Evolutionary conservation across 2,888 invertebrate genomes (phyloP).

Genomic region (Aspidapion aeneum): DNA sequence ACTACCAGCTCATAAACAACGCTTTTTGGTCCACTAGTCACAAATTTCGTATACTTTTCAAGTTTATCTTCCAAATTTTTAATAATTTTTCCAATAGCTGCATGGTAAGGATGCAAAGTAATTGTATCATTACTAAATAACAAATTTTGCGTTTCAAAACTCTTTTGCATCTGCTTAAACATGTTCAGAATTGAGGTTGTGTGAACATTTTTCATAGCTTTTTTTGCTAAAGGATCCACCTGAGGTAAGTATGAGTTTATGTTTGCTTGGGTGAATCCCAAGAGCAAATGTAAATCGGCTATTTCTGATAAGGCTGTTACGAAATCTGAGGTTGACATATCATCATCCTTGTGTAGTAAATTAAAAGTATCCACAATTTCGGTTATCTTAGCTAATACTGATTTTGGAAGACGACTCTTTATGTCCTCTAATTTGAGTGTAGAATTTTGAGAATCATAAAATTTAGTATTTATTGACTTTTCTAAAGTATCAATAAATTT

Average conservation of each 20-base stretch:
- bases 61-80: constrained; percentile 31
- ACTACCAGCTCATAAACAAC: constrained; percentile 52
- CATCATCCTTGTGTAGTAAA: background rate
- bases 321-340: background rate
- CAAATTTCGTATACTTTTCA: constrained; percentile 47
- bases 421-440: background rate
- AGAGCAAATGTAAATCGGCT: constrained; percentile 41
- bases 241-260: constrained; percentile 61
- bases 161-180: constrained; percentile 54
- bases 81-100: constrained; percentile 36
- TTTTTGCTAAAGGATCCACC: constrained; percentile 83
- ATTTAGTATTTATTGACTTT: background rate
- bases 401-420: background rate
- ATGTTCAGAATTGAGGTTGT: constrained; percentile 64
- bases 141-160: constrained; percentile 54
- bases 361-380: background rate
- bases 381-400: background rate
- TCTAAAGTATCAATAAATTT: background rate
- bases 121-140: constrained; percentile 44
- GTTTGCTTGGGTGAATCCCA: constrained; percentile 56
- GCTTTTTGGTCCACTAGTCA: constrained; percentile 52
- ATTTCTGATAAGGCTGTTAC: constrained; percentile 24
- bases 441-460: background rate
- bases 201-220: constrained; percentile 67
- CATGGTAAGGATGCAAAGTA: constrained; percentile 51